Evolutionary conservation across 2,797 vertebrate genomes (phyloP).

Genomic region (Diplodus sargus): DNA sequence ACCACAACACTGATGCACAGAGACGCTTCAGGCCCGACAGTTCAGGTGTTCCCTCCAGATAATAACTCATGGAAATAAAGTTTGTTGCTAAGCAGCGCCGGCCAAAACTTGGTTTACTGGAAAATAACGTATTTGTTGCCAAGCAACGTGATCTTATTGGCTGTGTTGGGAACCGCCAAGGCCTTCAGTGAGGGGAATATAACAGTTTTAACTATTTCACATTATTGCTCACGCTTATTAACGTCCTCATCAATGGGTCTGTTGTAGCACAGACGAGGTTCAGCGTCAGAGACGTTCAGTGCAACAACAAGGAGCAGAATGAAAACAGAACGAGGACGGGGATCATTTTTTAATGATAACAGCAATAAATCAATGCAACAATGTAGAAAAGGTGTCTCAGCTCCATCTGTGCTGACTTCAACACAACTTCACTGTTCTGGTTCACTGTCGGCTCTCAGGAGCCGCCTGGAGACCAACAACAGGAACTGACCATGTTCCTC

Average conservation of each 20-base stretch:
- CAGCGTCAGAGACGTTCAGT: not conserved
- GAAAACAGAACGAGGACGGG: not conserved
- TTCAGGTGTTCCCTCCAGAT: constrained; percentile 38
- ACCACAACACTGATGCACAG: not conserved
- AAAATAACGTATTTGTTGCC: constrained; percentile 52
- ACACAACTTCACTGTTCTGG: no score
- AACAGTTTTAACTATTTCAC: not conserved
- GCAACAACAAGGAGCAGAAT: not conserved
- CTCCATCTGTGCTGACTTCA: not conserved
- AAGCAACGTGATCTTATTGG: constrained; percentile 41
- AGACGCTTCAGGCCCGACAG: not conserved
- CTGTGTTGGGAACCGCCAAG: not conserved
- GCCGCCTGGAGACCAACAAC: no score
- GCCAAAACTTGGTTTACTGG: constrained; percentile 38
- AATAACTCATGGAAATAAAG: constrained; percentile 36
- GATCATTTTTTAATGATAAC: not conserved
- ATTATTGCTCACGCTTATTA: constrained; percentile 13
- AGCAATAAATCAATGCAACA: no score
- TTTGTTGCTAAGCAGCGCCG: constrained; percentile 52
- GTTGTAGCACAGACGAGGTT: not conserved
- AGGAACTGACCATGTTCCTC: no score
- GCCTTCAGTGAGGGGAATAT: not conserved
- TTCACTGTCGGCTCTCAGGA: no score
- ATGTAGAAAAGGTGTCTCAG: no score
- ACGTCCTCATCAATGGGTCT: not conserved